Base-by-base conservation (phyloP, 2,888 invertebrate species). In the Zeuzera pyrina region DNA sequence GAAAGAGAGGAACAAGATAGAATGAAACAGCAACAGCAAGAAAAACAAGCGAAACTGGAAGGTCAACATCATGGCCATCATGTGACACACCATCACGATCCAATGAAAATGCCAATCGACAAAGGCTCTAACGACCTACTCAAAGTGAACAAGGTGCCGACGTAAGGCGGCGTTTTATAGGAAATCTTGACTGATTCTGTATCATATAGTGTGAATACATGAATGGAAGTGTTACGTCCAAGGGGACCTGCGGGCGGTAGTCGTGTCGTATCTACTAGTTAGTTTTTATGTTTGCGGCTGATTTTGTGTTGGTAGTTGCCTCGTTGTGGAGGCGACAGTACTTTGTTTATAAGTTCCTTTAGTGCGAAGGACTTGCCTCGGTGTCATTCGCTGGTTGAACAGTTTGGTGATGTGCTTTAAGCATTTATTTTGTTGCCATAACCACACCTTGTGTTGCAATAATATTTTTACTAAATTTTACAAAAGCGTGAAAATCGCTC, bases 1-100 rank as follows among this genome's bases (percentile, higher is more conserved):
- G 95, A 95, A 62, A 86, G 94, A 33, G 95, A 95, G 69, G 94
- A 95, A 65, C 94, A 95, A 68, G 94, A 95, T 58, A 86, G 94
- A 74, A 92, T 93, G 88, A 94, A 94, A 73, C 93, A 93, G 59
- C 94, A 94, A 76, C 92, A 94, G 66, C 91, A 92, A 55, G 92
- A 93, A 77, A 92, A 93, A 72, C 93, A 93, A 72, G 91, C 91
- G 59, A 91, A 92, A 77, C 87, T 89, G 61, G 88, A 88, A 53
- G 86, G 87, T 50, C 87, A 91, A 64, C 91, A 91, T 60, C 89
- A 89, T 60, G 89, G 87, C 45, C 88, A 88, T 56, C 87, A 87
- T 60, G 88, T 88, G 57, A 88, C 89, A 57, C 90, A 90, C 65
- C 90, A 90, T 57, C 89, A 89, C 74, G 89, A 89, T 66, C 88